Percentiles rank a stretch among this genome's conserved stretches.
phyloP scores from a whole-genome alignment of 2,888 invertebrate genomes.

The Cheilosia variabilis region DNA sequence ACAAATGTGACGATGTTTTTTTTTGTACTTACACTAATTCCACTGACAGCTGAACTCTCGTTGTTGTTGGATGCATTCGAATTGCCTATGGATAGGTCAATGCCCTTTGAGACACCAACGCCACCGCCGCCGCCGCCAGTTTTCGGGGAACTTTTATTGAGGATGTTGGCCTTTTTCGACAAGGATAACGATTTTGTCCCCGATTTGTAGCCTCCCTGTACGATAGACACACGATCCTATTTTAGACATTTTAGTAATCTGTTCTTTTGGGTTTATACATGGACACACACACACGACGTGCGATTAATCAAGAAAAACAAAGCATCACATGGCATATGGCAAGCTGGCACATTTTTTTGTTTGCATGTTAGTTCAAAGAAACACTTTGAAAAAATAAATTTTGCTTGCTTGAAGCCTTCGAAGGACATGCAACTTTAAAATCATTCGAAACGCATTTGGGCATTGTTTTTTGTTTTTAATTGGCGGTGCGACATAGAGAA shows the following conservation, averaged over 20 bases:
- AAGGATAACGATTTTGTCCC: constrained; percentile 87
- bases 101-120: constrained; percentile 67
- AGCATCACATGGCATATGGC: constrained; percentile 44
- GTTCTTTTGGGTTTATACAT: constrained; percentile 79
- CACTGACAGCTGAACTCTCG: constrained; percentile 77
- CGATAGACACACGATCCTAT: constrained; percentile 88
- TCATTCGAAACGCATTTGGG: not conserved
- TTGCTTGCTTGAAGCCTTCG: constrained; percentile 10
- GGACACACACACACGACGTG: constrained; percentile 82
- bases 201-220: constrained; percentile 87
- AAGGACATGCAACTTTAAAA: constrained; percentile 27
- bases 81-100: constrained; percentile 61
- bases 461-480: constrained; percentile 18
- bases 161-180: constrained; percentile 91
- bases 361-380: constrained; percentile 21
- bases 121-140: constrained; percentile 79
- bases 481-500: constrained; percentile 23
- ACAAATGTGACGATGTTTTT: not conserved
- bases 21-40: constrained; percentile 82
- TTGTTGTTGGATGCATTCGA: constrained; percentile 80
- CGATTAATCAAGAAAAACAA: constrained; percentile 76
- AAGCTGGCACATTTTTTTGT: constrained; percentile 6
- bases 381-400: constrained; percentile 17
- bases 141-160: constrained; percentile 87
- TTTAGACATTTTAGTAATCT: constrained; percentile 83